A percentile compares a stretch with the other conserved stretches of the same genome.
Evolutionary conservation across 1,140 invertebrate genomes (phyloP).

Genomic region (Chelonus insularis): DNA sequence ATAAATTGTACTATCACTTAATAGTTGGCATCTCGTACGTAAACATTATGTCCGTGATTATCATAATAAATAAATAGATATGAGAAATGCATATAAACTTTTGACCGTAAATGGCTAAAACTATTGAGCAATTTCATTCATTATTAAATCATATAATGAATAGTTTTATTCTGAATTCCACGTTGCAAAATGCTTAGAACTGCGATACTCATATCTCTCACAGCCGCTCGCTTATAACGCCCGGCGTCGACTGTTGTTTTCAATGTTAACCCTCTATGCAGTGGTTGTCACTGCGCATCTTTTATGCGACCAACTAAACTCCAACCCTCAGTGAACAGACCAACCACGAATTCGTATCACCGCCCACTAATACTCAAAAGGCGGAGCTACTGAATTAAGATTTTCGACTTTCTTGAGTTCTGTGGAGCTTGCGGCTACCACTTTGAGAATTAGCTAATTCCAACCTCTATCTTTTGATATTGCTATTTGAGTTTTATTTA

Average conservation of each 20-base stretch:
- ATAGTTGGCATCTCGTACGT: too few relatives aligned
- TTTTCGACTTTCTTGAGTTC: constrained; percentile 52
- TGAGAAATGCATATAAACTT: too few relatives aligned
- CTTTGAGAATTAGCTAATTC: neutral
- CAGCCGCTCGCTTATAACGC: constrained; percentile 48
- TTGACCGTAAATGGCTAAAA: too few relatives aligned
- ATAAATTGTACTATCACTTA: too few relatives aligned
- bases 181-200: too few relatives aligned
- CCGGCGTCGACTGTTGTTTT: constrained; percentile 50
- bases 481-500: neutral
- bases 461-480: neutral
- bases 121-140: too few relatives aligned
- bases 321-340: constrained; percentile 40
- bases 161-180: too few relatives aligned
- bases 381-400: constrained; percentile 55
- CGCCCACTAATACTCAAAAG: constrained; percentile 44
- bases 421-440: neutral
- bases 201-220: constrained; percentile 7
- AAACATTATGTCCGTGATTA: too few relatives aligned
- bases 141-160: too few relatives aligned
- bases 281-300: neutral
- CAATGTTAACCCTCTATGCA: constrained; percentile 17
- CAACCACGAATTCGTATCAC: constrained; percentile 45
- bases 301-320: constrained; percentile 21
- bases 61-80: too few relatives aligned